Evolutionary conservation across 2,888 invertebrate genomes (phyloP).

Genomic region (Tipula unca): DNA sequence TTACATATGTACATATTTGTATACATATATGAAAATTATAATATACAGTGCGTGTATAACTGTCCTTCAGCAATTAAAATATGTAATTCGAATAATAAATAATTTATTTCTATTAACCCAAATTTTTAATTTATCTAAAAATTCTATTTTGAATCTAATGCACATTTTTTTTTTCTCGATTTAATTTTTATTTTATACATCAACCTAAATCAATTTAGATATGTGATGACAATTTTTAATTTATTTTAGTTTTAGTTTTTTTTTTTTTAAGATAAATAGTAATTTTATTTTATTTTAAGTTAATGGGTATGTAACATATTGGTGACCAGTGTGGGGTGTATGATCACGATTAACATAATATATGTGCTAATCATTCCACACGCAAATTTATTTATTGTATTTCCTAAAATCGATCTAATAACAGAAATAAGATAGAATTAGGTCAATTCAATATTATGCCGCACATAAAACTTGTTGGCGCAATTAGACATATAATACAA

Average conservation of each 20-base stretch:
- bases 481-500: background rate
- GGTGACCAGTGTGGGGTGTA: background rate
- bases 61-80: background rate
- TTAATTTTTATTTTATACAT: background rate
- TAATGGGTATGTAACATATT: background rate
- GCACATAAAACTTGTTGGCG: background rate
- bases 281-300: background rate
- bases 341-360: background rate
- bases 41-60: background rate
- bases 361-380: background rate
- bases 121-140: background rate
- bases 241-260: background rate
- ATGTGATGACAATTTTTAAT: background rate
- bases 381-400: no score
- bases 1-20: background rate
- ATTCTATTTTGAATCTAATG: background rate
- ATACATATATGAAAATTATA: background rate
- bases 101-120: conserved; percentile 8
- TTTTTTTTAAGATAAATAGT: background rate
- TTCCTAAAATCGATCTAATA: no score
- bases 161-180: background rate
- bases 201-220: conserved; percentile 14
- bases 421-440: background rate
- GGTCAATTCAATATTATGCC: background rate
- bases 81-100: conserved; percentile 8